Conservation (phyloP, 2,888 invertebrate genomes). For the Mimachlamys varia region DNA sequence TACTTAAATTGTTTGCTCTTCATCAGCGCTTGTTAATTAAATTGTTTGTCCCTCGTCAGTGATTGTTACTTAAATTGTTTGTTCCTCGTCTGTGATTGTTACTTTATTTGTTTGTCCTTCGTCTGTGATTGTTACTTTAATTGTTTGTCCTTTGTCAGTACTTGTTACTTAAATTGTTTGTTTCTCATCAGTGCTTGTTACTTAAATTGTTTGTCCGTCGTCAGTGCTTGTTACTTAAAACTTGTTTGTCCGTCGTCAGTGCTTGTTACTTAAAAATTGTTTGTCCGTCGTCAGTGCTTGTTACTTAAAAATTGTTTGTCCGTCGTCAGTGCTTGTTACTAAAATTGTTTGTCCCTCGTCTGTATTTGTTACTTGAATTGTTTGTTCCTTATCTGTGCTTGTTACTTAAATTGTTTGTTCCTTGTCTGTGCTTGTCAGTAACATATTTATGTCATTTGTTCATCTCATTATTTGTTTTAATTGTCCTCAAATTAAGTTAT, state of each 20-base stretch:
- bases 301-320: neutral
- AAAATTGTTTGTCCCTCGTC: too few species aligned
- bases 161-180: neutral
- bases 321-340: neutral
- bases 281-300: neutral
- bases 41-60: too few species aligned
- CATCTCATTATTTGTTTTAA: neutral
- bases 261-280: too few species aligned
- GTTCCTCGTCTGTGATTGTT: neutral
- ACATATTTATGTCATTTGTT: neutral
- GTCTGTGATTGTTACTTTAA: neutral
- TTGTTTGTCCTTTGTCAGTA: too few species aligned
- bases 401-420: neutral
- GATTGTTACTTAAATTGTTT: neutral
- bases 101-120: neutral
- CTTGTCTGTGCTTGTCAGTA: neutral
- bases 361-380: too few species aligned
- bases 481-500: neutral
- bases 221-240: neutral
- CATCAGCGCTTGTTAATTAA: neutral
- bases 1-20: neutral
- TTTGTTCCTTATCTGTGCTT: neutral
- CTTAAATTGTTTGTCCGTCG: neutral
- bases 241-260: too few species aligned
- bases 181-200: neutral